Base-by-base conservation (phyloP, 2,113 vertebrate genomes). In the Menidia beryllina region DNA sequence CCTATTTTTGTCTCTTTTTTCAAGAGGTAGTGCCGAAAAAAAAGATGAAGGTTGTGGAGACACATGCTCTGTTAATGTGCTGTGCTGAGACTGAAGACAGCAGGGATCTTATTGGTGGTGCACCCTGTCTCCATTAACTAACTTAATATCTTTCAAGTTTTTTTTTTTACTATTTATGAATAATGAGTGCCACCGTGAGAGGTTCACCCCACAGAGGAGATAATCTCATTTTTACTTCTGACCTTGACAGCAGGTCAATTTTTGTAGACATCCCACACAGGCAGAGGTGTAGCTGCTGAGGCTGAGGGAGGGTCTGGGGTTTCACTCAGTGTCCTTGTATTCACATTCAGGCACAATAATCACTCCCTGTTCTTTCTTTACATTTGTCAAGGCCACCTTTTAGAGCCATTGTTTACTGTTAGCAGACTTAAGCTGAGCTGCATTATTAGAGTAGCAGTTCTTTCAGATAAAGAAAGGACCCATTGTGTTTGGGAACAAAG, bases 351-450 rank as follows among this genome's bases (percentile, higher is more conserved):
- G 59, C 58, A 27, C 55, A 56, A 51, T 62, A 70, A 67, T 77
- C 52, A 48, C 81, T 63, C 59, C 49, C 50, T 59, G 38, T 56
- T 51, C 53, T 68, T 51, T 47, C 64, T 82, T 83, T 78, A 47
- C 72, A 77, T 83, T 80, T 64, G 60, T 83, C 74, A 82, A 60
- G 39, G 65, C 77, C 80, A 83, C 59, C 56, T 77, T 77, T 84
- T 71, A 65, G 34, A 47, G 49, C 57, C 13, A 39, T 84, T 87
- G 83, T 89, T 87, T 83, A 76, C 49, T 4, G 67, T 84, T 59
- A 57, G 64, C 76, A 88, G 74, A 68, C 54, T 62, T 82, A 78
- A 82, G 58, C 61, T 64, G 74, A 50, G 70, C 78, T 72, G 63
- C 50, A 53, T 86, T 85, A 74, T 86, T 69, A 60, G 72, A 85